Evolutionary conservation across 2,113 vertebrate genomes (phyloP), one percentile per base, ranked within the genome.

Genomic region (Corythaeola cristata): DNA sequence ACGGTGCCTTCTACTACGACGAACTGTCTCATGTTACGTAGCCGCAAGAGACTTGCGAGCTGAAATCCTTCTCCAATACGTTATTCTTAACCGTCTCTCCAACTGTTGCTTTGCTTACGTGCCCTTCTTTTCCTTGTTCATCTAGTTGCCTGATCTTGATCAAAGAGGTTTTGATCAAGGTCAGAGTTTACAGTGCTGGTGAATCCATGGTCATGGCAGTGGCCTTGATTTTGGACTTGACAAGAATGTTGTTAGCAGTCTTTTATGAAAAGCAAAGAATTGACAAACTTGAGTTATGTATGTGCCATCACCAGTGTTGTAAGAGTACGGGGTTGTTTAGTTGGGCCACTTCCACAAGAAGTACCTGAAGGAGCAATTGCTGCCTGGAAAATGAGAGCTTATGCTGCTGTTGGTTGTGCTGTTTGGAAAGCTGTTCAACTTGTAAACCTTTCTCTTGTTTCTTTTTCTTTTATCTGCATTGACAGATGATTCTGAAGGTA

Each of bases 401-500:
- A 15, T 78, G 80, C 75, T 95, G 39, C 88, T 77, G 21, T 84
- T 93, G 49, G 23, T 92, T 96, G 91, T 97, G 84, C 85, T 96
- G 47, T 85, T 95, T 92, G 91, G 80, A 88, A 96, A 96, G 71
- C 45, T 81, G 4, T 95, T 96, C 92, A 91, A 90, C 88, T 96
- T 97, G 90, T 97, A 93, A 97, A 82, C 58, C 52, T 92, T 60
- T 97, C 75, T 97, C 82, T 95, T 97, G 91, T 96, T 98, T 97
- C 91, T 97, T 93, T 94, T 95, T 94, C 79, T 96, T 95, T 97
- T 97, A 39, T 97, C 98, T 98, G 98, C 97, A 97, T 97, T 98
- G 98, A 97, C 99, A 99, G 99, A 99, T 98, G 99, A 99, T 98
- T 98, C 99, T 91, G 99, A 99, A 99, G 99, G 99, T 99, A 99